Evolutionary conservation across 30 jellyfish, hydroid and myxozoan species (phyloP).

Genomic region (Sanderia malayensis): DNA sequence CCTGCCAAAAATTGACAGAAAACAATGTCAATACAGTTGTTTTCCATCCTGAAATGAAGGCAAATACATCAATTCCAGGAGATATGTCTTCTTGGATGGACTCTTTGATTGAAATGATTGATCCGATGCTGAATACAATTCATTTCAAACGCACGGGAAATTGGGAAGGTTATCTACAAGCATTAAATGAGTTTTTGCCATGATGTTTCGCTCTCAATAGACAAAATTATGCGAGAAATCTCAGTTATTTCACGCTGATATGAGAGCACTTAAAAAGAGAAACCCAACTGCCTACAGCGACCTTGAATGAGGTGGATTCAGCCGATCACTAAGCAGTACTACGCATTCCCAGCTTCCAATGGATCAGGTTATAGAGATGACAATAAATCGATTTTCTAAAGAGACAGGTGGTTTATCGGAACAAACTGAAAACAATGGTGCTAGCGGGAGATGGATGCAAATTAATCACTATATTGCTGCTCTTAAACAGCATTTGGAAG

Average conservation of each 20-base stretch:
- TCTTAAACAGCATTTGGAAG: conserved; percentile 10
- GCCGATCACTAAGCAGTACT: conserved; percentile 19
- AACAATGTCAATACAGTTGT: conserved; percentile 5
- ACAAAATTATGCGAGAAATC: conserved; percentile 37
- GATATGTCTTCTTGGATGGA: conserved; percentile 43
- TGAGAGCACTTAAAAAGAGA: conserved; percentile 28
- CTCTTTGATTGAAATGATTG: conserved; percentile 23
- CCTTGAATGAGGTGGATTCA: conserved; percentile 23
- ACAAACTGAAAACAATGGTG: conserved; percentile 46
- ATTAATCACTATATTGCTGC: conserved; percentile 34
- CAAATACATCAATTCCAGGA: conserved; percentile 23
- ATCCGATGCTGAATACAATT: conserved; percentile 28
- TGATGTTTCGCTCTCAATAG: conserved; percentile 43
- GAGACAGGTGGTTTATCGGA: conserved; percentile 38
- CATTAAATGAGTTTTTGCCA: conserved; percentile 24
- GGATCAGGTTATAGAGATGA: conserved; percentile 39
- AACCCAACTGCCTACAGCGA: conserved; percentile 25
- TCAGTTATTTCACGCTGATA: conserved; percentile 32
- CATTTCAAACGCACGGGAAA: conserved; percentile 32
- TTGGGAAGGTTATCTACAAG: conserved; percentile 46
- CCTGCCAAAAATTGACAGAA: conserved; percentile 8
- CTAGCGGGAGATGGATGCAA: conserved; percentile 42
- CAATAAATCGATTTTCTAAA: conserved; percentile 15
- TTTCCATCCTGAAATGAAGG: conserved; percentile 15
- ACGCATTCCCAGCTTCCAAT: conserved; percentile 21